Conservation (phyloP, 2,888 invertebrate species). For the Drosophila histrio region DNA sequence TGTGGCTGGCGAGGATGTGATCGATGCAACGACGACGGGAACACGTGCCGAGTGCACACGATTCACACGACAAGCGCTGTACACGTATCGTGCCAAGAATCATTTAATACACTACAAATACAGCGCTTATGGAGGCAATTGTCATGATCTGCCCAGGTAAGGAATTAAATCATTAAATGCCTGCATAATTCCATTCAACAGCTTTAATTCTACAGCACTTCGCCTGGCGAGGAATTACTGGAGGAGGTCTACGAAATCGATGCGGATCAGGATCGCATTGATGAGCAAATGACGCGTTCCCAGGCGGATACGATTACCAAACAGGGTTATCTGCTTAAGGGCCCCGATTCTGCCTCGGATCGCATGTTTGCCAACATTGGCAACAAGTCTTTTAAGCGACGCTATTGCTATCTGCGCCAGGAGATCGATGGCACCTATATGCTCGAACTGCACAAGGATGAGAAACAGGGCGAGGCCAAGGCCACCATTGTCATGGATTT, state of each 20-base stretch:
- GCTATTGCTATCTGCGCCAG: constrained; percentile 94
- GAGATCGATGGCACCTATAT: constrained; percentile 96
- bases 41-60: constrained; percentile 84
- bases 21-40: constrained; percentile 38
- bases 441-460: constrained; percentile 96
- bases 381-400: constrained; percentile 95
- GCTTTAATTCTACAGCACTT: constrained; percentile 73
- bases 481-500: constrained; percentile 97
- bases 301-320: constrained; percentile 92
- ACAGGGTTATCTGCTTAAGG: constrained; percentile 95
- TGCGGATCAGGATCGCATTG: constrained; percentile 92
- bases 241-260: constrained; percentile 96
- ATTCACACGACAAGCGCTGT: constrained; percentile 87
- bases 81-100: constrained; percentile 94
- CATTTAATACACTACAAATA: constrained; percentile 96
- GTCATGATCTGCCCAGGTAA: constrained; percentile 93
- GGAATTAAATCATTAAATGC: not conserved
- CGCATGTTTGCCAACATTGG: constrained; percentile 96
- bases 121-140: constrained; percentile 93
- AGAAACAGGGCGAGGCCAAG: constrained; percentile 95
- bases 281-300: constrained; percentile 87
- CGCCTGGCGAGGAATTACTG: constrained; percentile 87
- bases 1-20: constrained; percentile 24
- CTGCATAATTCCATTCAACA: not conserved
- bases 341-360: constrained; percentile 95